These are phyloP conservation scores for Drosophila rhopaloa DNA, from an alignment of 1,140 invertebrate genomes.

Conservation along the genomic window DNA sequence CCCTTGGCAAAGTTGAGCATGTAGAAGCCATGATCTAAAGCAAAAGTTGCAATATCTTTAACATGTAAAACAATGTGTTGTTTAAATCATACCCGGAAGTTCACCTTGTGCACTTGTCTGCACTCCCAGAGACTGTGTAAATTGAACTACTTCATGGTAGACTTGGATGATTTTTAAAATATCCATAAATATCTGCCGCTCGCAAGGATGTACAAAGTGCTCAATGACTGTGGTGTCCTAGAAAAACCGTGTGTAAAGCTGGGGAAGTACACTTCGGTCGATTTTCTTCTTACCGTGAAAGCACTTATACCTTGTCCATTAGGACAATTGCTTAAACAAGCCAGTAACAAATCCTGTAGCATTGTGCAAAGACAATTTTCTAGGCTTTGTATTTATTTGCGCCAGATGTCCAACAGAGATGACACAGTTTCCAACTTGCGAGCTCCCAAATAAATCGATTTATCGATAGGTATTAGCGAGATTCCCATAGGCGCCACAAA, in stretches of 20 bases:
- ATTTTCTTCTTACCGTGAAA: conserved; percentile 60
- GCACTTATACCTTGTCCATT: conserved; percentile 46
- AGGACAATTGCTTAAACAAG: conserved; percentile 59
- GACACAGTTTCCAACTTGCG: background rate
- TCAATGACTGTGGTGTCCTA: conserved; percentile 47
- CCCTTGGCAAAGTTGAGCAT: conserved; percentile 87
- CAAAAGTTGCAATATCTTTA: background rate
- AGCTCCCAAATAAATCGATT: background rate
- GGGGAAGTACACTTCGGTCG: background rate
- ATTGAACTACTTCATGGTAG: conserved; percentile 61
- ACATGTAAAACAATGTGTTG: too few species aligned
- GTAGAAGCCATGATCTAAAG: conserved; percentile 85
- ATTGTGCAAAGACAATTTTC: conserved; percentile 22
- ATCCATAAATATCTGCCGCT: conserved; percentile 63
- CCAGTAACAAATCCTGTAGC: conserved; percentile 77
- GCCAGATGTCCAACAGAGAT: conserved; percentile 25
- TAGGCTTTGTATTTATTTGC: conserved; percentile 16
- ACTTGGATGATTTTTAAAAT: conserved; percentile 66
- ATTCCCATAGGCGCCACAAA: background rate
- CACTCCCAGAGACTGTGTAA: conserved; percentile 47
- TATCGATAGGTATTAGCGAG: background rate
- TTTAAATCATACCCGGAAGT: background rate
- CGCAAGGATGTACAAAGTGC: conserved; percentile 76
- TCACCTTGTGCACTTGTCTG: background rate
- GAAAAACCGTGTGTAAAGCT: background rate